These are phyloP conservation scores for Isurus oxyrinchus DNA, from an alignment of 2,113 vertebrate genomes.

Conservation along the genomic window DNA sequence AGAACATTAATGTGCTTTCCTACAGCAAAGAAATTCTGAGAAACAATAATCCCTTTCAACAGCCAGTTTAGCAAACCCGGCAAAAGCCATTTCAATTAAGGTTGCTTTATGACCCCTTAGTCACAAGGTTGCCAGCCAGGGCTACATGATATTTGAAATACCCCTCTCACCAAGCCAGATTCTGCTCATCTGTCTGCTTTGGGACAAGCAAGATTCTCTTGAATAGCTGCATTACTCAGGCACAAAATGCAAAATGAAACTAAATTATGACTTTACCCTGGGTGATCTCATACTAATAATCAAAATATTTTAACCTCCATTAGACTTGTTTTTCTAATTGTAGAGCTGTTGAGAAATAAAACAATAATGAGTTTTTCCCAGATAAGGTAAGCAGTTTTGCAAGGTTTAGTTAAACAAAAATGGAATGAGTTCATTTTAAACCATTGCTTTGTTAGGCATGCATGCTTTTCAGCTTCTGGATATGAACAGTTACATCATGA, in stretches of 20 bases:
- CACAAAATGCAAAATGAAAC: not conserved
- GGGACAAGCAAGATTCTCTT: not conserved
- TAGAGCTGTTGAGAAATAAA: not conserved
- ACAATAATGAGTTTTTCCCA: too few species aligned
- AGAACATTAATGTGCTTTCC: not conserved
- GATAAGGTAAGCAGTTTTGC: not conserved
- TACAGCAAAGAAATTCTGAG: not conserved
- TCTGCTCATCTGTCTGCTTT: not conserved
- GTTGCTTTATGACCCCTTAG: not conserved
- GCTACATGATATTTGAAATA: not conserved
- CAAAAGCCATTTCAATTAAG: not conserved
- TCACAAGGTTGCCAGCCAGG: not conserved
- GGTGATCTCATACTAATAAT: not conserved
- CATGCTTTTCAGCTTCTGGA: not conserved
- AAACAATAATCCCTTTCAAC: not conserved
- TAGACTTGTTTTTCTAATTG: not conserved
- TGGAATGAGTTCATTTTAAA: not conserved
- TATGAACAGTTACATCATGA: not conserved
- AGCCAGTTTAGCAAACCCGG: not conserved
- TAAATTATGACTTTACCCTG: not conserved
- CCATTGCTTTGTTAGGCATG: not conserved
- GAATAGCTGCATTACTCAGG: not conserved
- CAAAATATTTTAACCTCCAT: not conserved
- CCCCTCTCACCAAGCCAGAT: not conserved
- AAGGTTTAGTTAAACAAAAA: not conserved